These are phyloP conservation scores for Chionis minor DNA, from an alignment of 2,113 vertebrate genomes.

Conservation along the genomic window DNA sequence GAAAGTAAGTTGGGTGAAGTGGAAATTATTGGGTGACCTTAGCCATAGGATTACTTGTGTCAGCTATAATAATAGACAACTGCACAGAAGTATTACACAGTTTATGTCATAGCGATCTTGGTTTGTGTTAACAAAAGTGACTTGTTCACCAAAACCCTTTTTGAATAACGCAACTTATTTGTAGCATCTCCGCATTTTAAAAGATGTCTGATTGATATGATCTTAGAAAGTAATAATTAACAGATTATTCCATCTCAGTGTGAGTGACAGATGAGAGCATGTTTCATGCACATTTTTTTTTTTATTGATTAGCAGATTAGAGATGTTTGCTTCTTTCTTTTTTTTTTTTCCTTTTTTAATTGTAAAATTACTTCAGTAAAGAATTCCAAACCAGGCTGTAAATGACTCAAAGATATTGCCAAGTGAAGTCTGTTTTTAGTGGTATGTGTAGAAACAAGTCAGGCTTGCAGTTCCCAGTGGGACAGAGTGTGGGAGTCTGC, in stretches of 20 bases:
- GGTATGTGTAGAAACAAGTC: conserved; percentile 63
- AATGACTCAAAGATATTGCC: conserved; percentile 53
- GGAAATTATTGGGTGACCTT: background rate
- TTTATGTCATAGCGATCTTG: background rate
- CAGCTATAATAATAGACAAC: background rate
- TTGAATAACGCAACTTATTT: background rate
- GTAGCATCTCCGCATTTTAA: background rate
- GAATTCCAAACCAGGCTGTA: conserved; percentile 53
- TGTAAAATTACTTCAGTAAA: conserved; percentile 10
- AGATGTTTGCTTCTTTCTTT: background rate
- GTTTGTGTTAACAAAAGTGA: background rate
- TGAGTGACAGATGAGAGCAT: background rate
- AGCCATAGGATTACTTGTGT: background rate
- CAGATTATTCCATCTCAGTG: background rate
- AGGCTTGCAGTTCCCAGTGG: conserved; percentile 61
- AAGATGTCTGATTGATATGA: background rate
- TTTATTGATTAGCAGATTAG: conserved; percentile 20
- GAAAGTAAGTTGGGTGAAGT: background rate
- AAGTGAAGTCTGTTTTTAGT: conserved; percentile 59
- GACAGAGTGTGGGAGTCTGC: conserved; percentile 59
- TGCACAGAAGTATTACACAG: background rate
- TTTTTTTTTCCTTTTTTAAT: background rate
- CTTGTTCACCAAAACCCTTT: background rate
- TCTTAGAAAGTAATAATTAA: conserved; percentile 50
- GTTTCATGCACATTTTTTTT: background rate